phyloP scores from a whole-genome alignment of 2,888 invertebrate genomes.

The Limnephilus marmoratus region DNA sequence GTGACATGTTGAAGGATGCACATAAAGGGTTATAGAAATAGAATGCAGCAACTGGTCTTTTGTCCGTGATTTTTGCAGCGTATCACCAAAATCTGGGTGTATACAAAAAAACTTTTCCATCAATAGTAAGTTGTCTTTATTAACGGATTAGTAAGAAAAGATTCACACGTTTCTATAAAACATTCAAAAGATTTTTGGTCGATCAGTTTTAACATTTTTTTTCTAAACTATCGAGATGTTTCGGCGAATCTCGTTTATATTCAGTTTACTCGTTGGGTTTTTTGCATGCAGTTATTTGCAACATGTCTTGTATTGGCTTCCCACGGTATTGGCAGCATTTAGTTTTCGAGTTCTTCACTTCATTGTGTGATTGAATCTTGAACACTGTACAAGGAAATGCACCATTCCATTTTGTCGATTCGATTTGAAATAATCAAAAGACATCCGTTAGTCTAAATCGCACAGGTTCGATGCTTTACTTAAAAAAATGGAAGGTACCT shows the following conservation, averaged over 20 bases:
- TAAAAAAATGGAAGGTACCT: background rate
- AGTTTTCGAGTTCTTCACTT: background rate
- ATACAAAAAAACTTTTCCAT: background rate
- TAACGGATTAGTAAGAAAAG: conserved; percentile 8
- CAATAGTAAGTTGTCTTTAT: background rate
- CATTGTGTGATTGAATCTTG: background rate
- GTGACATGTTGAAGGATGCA: conserved; percentile 37
- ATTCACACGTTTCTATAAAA: background rate
- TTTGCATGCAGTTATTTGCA: background rate
- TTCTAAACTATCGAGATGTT: background rate
- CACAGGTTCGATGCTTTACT: background rate
- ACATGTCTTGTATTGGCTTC: background rate
- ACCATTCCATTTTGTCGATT: background rate
- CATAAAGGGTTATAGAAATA: conserved; percentile 12
- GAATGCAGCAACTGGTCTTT: background rate
- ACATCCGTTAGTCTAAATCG: background rate
- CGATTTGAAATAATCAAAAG: background rate
- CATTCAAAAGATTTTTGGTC: background rate
- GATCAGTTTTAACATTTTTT: background rate
- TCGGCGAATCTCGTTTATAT: background rate
- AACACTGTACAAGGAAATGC: background rate
- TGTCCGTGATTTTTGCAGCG: conserved; percentile 26
- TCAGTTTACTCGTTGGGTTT: background rate
- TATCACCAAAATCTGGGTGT: background rate
- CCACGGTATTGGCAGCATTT: conserved; percentile 2